A percentile compares a stretch with the other conserved stretches of the same genome.
phyloP scores from a whole-genome alignment of 2,113 vertebrate species.

The Oreochromis spilurus region DNA sequence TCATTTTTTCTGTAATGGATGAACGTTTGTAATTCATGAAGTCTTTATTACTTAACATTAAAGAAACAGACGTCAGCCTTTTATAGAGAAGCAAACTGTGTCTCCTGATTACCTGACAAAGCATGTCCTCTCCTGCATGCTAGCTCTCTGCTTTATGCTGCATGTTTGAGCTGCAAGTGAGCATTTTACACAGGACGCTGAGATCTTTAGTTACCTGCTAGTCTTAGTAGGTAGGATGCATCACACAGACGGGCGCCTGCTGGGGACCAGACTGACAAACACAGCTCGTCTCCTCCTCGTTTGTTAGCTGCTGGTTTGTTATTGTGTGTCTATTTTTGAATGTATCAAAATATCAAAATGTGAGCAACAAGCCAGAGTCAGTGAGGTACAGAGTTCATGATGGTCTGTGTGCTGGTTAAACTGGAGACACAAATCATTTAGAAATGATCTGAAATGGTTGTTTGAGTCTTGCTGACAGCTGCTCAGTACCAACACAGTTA shows the following conservation, averaged over 20 bases:
- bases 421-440: not conserved
- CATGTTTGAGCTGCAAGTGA: not conserved
- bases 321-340: not conserved
- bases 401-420: too few relatives aligned
- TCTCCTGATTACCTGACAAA: not conserved
- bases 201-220: not conserved
- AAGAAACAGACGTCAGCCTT: not conserved
- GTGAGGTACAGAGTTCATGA: too few relatives aligned
- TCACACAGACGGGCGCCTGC: not conserved
- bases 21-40: not conserved
- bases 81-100: not conserved
- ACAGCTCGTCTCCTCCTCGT: accelerated
- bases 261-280: not conserved
- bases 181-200: not conserved
- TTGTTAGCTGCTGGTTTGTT: not conserved
- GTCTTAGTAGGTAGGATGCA: not conserved
- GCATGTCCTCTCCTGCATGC: not conserved
- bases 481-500: not conserved
- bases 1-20: not conserved
- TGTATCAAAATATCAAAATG: too few relatives aligned
- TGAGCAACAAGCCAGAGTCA: too few relatives aligned
- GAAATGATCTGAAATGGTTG: not conserved
- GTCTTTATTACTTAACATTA: not conserved
- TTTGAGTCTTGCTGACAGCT: not conserved
- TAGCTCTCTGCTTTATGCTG: not conserved